Evolutionary conservation across 1,140 invertebrate genomes (phyloP).

Genomic region (Sminthurinus signatus): DNA sequence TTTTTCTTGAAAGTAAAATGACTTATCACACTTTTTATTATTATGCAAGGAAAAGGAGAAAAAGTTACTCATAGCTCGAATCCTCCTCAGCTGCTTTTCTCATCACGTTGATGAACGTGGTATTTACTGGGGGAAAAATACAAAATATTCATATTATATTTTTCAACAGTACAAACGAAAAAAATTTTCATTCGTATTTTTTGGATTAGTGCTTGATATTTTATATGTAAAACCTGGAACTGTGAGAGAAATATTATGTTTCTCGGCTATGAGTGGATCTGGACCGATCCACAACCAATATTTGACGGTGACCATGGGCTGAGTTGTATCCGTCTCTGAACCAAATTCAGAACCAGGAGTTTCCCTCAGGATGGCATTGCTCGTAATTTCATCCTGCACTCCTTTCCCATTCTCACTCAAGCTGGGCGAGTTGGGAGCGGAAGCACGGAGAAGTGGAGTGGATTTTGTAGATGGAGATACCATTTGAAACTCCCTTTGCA

Average conservation of each 20-base stretch:
- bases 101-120: slow-evolving; percentile 80
- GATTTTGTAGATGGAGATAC: too few species aligned
- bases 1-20: too few species aligned
- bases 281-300: slow-evolving; percentile 80
- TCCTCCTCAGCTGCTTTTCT: slow-evolving; percentile 71
- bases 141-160: too few species aligned
- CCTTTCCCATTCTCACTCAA: too few species aligned
- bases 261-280: slow-evolving; percentile 61
- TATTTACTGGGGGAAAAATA: slow-evolving; percentile 61
- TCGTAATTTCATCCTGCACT: too few species aligned
- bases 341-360: background rate
- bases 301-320: slow-evolving; percentile 48
- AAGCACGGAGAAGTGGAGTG: background rate
- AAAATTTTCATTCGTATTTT: too few species aligned
- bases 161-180: too few species aligned
- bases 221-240: too few species aligned
- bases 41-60: background rate
- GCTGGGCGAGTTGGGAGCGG: too few species aligned
- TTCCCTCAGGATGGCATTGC: background rate
- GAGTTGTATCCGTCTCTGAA: background rate
- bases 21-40: too few species aligned
- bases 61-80: slow-evolving; percentile 43
- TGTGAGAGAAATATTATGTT: slow-evolving; percentile 60
- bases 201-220: too few species aligned
- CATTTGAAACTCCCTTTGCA: too few species aligned